phyloP scores from a whole-genome alignment of 2,888 invertebrate genomes.

The Ferdinandea cuprea region DNA sequence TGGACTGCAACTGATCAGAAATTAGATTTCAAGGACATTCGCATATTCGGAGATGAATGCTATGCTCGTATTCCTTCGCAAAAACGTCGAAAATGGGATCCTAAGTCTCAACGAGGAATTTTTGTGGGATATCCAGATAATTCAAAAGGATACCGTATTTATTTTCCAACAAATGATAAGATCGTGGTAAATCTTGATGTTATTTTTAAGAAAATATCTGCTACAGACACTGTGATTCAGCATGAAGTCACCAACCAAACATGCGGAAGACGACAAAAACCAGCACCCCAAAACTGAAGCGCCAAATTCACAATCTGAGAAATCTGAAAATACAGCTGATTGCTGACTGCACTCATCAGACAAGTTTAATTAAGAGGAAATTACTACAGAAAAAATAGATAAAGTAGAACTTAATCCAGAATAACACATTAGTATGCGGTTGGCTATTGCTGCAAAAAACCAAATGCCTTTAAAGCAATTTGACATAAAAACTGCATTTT shows the following conservation, averaged over 20 bases:
- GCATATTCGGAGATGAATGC: slow-evolving; percentile 21
- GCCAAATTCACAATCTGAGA: not conserved
- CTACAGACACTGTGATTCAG: slow-evolving; percentile 1
- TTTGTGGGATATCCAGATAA: slow-evolving; percentile 29
- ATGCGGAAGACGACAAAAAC: slow-evolving; percentile 3
- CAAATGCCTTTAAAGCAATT: slow-evolving; percentile 37
- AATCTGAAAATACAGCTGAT: not conserved
- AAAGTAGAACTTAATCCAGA: slow-evolving; percentile 2
- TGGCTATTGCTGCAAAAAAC: slow-evolving; percentile 5
- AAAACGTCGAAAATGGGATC: slow-evolving; percentile 31
- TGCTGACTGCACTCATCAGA: not conserved
- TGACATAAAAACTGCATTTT: slow-evolving; percentile 52
- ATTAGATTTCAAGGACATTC: not conserved
- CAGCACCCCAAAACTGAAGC: not conserved
- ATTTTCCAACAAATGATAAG: slow-evolving; percentile 18
- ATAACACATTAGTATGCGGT: slow-evolving; percentile 5
- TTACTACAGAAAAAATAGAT: slow-evolving; percentile 1
- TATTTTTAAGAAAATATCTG: slow-evolving; percentile 8
- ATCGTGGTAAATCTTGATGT: slow-evolving; percentile 29
- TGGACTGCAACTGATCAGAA: slow-evolving; percentile 4
- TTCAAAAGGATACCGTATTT: slow-evolving; percentile 32
- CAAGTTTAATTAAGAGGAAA: not conserved
- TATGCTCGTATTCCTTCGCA: slow-evolving; percentile 20
- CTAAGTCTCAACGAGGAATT: slow-evolving; percentile 19
- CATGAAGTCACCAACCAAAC: slow-evolving; percentile 6